phyloP scores from a whole-genome alignment of 2,113 vertebrate species.

The Heterotilapia buettikoferi region DNA sequence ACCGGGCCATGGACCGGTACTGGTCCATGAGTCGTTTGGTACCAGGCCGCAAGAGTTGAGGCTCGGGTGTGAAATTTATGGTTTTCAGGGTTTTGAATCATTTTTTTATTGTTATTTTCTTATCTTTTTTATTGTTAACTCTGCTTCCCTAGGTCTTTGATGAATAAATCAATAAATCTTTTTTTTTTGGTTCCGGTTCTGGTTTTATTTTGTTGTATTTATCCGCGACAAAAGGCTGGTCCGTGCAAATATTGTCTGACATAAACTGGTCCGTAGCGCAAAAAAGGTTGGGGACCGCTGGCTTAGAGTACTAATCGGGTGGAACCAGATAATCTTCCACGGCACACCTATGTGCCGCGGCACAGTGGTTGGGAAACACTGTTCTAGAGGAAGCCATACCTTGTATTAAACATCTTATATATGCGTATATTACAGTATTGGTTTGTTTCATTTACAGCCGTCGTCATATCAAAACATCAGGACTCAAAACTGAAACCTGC shows the following conservation, averaged over 20 bases:
- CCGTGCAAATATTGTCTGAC: fast-evolving
- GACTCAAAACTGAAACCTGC: not conserved
- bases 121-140: fast-evolving
- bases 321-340: not conserved
- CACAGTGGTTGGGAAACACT: not conserved
- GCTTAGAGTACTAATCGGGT: fast-evolving
- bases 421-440: fast-evolving
- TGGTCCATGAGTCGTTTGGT: not conserved
- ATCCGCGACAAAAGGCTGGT: fast-evolving
- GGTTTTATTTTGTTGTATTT: not conserved
- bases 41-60: not conserved
- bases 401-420: not conserved
- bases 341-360: not conserved
- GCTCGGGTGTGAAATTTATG: not conserved
- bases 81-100: not conserved
- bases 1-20: fast-evolving
- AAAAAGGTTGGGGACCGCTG: fast-evolving
- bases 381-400: not conserved
- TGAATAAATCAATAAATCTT: not conserved
- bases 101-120: not conserved
- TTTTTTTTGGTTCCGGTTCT: not conserved
- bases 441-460: fast-evolving
- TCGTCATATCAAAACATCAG: fast-evolving
- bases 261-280: fast-evolving
- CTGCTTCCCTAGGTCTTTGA: not conserved